Conservation (phyloP, 2,888 invertebrate genomes). For the Epicampocera succincta region DNA sequence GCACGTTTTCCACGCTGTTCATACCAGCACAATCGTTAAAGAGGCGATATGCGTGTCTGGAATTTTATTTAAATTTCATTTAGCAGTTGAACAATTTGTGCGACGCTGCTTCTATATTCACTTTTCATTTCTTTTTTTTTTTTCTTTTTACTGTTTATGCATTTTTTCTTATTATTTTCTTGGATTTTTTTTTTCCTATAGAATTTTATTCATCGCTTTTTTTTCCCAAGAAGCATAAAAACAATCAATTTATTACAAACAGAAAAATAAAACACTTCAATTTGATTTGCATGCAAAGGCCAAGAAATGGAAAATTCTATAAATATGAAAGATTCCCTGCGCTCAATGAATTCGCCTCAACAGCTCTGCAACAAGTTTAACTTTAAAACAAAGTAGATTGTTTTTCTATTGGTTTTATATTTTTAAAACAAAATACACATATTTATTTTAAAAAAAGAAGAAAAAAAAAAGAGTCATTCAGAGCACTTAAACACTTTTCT, state of each 20-base stretch:
- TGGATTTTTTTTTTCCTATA: constrained; percentile 29
- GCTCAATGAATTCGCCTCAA: constrained; percentile 5
- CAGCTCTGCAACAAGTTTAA: background rate
- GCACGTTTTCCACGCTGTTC: constrained; percentile 50
- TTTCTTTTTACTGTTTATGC: constrained; percentile 6
- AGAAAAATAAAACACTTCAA: constrained; percentile 33
- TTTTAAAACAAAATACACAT: constrained; percentile 6
- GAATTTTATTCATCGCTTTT: constrained; percentile 21
- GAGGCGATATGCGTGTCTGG: constrained; percentile 62
- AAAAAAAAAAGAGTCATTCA: constrained; percentile 6
- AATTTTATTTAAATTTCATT: constrained; percentile 64
- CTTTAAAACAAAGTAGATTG: constrained; percentile 54
- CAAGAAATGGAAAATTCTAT: constrained; percentile 27
- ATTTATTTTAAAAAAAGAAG: too few species aligned
- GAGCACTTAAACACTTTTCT: constrained; percentile 58
- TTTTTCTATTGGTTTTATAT: constrained; percentile 32
- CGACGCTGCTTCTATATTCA: background rate
- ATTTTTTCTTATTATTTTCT: constrained; percentile 13
- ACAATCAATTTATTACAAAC: constrained; percentile 52
- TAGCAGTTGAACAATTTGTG: constrained; percentile 30
- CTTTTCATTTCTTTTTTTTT: background rate
- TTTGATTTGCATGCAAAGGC: constrained; percentile 46
- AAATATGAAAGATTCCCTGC: constrained; percentile 29
- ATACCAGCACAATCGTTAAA: constrained; percentile 52
- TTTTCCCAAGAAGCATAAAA: constrained; percentile 5